These are phyloP conservation scores for Gymnorhina tibicen DNA, from an alignment of 2,113 vertebrate species.

Conservation along the genomic window DNA sequence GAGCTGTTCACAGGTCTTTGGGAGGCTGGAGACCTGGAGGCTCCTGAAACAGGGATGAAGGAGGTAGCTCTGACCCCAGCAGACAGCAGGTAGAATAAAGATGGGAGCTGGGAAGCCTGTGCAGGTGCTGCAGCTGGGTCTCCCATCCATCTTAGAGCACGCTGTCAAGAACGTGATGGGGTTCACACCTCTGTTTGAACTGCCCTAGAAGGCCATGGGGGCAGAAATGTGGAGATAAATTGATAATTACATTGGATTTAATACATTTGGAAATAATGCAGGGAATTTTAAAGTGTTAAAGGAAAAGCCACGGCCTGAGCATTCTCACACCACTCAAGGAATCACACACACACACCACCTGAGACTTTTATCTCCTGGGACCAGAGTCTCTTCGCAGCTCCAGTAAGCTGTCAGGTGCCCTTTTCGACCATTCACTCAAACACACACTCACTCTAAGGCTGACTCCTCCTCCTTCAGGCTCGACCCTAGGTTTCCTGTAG, in stretches of 20 bases:
- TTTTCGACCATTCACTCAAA: background rate
- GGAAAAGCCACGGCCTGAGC: background rate
- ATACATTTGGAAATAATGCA: background rate
- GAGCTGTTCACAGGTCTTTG: background rate
- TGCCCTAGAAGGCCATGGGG: background rate
- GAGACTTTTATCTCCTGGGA: background rate
- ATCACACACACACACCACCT: background rate
- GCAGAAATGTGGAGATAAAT: background rate
- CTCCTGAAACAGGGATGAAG: background rate
- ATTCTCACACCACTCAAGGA: background rate
- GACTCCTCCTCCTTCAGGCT: background rate
- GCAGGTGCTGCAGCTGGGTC: background rate
- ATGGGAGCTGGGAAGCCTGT: background rate
- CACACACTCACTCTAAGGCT: background rate
- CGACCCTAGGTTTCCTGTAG: background rate
- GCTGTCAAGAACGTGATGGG: rapidly evolving
- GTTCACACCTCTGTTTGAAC: background rate
- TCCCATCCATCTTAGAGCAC: background rate
- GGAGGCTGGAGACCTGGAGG: background rate
- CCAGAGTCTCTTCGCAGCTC: background rate
- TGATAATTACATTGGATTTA: background rate
- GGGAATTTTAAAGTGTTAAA: background rate
- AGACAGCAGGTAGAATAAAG: background rate
- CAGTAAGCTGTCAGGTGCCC: background rate
- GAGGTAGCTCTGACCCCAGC: background rate